Conservation (phyloP, 2,797 vertebrate species). For the Naso thynnoides region DNA sequence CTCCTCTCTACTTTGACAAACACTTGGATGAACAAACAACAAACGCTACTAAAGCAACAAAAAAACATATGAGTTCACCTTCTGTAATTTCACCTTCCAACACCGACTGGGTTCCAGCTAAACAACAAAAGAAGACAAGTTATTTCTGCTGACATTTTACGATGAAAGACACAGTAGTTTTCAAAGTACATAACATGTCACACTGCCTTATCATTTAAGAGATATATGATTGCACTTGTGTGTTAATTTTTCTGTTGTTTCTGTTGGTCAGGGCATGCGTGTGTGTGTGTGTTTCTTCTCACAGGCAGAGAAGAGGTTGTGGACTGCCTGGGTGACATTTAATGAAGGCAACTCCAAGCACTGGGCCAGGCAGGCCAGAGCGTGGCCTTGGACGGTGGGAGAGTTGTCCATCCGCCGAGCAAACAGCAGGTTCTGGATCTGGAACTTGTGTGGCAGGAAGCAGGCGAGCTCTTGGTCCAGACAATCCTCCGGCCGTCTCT, state of each 20-base stretch:
- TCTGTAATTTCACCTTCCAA: slow-evolving; percentile 72
- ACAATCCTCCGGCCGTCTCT: slow-evolving; percentile 77
- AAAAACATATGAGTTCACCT: slow-evolving; percentile 63
- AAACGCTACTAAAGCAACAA: not conserved
- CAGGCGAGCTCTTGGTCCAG: slow-evolving; percentile 76
- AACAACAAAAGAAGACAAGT: slow-evolving; percentile 19
- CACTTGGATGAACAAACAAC: not conserved
- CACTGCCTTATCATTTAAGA: not conserved
- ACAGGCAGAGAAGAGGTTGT: slow-evolving; percentile 88
- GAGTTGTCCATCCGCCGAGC: slow-evolving; percentile 88
- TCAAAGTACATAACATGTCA: not conserved
- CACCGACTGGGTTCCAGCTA: slow-evolving; percentile 71
- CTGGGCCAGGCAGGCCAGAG: slow-evolving; percentile 89
- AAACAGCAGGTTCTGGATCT: slow-evolving; percentile 91
- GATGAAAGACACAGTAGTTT: not conserved
- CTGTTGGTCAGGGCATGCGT: not conserved
- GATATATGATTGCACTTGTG: too few relatives aligned
- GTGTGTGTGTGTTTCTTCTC: slow-evolving; percentile 61
- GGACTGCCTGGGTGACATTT: slow-evolving; percentile 80
- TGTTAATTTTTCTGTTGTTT: not conserved
- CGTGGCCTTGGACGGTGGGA: slow-evolving; percentile 89
- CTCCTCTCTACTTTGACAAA: not conserved
- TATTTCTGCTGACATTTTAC: not conserved
- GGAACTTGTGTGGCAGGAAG: slow-evolving; percentile 89
- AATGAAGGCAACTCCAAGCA: slow-evolving; percentile 87